phyloP scores from a whole-genome alignment of 1,140 invertebrate genomes.

The Lasioglossum albipes region DNA sequence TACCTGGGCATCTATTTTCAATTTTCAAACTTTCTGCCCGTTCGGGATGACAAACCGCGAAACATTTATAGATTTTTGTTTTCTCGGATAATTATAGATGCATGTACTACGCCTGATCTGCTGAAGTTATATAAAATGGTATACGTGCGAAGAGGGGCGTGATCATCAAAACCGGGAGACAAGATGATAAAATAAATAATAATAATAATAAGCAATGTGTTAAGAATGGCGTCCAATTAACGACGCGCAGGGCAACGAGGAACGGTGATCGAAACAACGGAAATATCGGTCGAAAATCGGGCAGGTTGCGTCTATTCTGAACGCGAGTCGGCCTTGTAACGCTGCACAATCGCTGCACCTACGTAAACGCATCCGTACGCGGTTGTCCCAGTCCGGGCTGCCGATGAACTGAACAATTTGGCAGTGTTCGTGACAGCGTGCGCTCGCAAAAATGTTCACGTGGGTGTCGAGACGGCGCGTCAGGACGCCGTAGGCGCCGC shows the following conservation, averaged over 20 bases:
- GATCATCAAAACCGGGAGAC: too few species aligned
- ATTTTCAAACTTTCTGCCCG: too few species aligned
- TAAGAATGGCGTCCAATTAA: neutral
- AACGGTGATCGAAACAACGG: slow-evolving; percentile 5
- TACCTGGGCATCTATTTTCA: too few species aligned
- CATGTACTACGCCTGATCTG: too few species aligned
- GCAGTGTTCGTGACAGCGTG: slow-evolving; percentile 39
- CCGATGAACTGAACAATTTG: slow-evolving; percentile 42
- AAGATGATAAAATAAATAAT: too few species aligned
- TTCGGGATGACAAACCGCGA: too few species aligned
- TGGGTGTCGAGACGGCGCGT: slow-evolving; percentile 64
- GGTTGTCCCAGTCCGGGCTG: neutral
- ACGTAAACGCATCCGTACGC: neutral
- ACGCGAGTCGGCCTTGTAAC: slow-evolving; percentile 5
- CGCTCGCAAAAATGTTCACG: slow-evolving; percentile 49
- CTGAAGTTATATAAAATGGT: too few species aligned
- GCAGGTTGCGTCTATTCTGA: slow-evolving; percentile 5
- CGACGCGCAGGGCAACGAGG: neutral
- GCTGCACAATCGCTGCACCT: slow-evolving; percentile 20
- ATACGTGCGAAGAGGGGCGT: too few species aligned
- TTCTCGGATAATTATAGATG: too few species aligned
- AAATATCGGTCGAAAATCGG: slow-evolving; percentile 2
- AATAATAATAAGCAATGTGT: too few species aligned
- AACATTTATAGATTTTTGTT: too few species aligned
- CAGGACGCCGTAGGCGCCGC: slow-evolving; percentile 59